These are phyloP conservation scores for Callaeas wilsoni DNA, from an alignment of 2,113 vertebrate species.

Conservation along the genomic window DNA sequence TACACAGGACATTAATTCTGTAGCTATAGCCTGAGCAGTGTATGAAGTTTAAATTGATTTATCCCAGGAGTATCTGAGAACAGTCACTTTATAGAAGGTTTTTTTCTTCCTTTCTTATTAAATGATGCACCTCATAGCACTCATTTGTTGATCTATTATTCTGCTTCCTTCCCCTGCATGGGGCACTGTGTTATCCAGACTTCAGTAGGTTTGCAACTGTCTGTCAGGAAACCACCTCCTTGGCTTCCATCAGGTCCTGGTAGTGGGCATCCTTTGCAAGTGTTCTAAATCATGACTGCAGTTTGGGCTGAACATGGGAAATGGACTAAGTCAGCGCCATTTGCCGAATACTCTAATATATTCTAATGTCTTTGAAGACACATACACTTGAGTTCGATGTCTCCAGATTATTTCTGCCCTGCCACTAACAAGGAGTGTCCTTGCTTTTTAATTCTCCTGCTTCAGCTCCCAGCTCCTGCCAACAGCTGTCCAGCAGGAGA, in stretches of 20 bases:
- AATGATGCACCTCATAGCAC: neutral
- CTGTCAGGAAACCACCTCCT: neutral
- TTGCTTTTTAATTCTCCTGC: neutral
- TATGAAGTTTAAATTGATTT: constrained; percentile 3
- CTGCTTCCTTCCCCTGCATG: neutral
- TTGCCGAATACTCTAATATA: neutral
- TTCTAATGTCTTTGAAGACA: neutral
- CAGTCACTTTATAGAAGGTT: neutral
- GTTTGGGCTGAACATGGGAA: neutral
- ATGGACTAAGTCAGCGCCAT: neutral
- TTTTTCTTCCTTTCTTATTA: constrained; percentile 4
- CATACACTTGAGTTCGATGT: rapidly evolving
- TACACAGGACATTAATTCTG: neutral
- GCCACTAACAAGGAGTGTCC: neutral
- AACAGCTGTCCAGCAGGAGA: neutral
- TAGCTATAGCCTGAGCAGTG: neutral
- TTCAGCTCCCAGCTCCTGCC: neutral
- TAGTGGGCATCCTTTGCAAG: neutral
- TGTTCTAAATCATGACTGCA: neutral
- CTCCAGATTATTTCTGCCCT: neutral
- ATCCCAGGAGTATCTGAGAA: neutral
- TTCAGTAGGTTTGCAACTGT: rapidly evolving
- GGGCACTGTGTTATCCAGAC: neutral
- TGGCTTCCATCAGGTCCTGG: rapidly evolving
- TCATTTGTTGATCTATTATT: neutral